Conservation (phyloP, 2,797 vertebrate species). For the Coregonus ussuriensis region DNA sequence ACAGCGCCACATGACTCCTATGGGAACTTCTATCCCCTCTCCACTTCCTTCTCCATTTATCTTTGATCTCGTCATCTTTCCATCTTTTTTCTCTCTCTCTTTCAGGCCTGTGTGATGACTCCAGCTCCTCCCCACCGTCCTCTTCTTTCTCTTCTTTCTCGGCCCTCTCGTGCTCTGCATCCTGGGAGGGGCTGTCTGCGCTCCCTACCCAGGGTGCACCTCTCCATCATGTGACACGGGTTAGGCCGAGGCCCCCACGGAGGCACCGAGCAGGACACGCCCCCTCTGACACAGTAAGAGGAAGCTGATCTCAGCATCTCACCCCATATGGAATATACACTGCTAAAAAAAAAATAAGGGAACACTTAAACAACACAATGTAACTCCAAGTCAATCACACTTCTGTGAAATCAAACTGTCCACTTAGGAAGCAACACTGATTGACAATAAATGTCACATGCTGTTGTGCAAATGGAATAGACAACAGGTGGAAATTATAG, state of each 20-base stretch:
- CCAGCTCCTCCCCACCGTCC: constrained; percentile 72
- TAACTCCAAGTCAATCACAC: too few species aligned
- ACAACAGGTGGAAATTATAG: too few species aligned
- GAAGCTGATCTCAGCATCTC: constrained; percentile 33
- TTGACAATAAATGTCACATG: too few species aligned
- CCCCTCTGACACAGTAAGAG: constrained; percentile 74
- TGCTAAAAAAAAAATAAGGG: too few species aligned
- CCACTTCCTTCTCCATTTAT: neutral
- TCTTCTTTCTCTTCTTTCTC: constrained; percentile 59
- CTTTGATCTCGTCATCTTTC: constrained; percentile 19
- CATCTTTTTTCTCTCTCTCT: constrained; percentile 14
- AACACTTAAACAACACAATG: too few species aligned
- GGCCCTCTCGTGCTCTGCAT: constrained; percentile 78
- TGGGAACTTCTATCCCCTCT: neutral
- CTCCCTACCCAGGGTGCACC: constrained; percentile 90
- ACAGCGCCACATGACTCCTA: constrained; percentile 23
- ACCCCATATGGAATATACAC: neutral
- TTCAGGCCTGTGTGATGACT: constrained; percentile 75
- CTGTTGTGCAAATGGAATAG: too few species aligned
- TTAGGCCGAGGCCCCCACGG: constrained; percentile 84
- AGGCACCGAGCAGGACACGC: constrained; percentile 76
- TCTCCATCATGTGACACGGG: constrained; percentile 85
- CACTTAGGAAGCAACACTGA: too few species aligned
- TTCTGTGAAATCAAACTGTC: too few species aligned
- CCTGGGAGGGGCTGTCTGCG: constrained; percentile 86